These are phyloP conservation scores for Gobius niger DNA, from an alignment of 2,113 vertebrate species.

Conservation along the genomic window DNA sequence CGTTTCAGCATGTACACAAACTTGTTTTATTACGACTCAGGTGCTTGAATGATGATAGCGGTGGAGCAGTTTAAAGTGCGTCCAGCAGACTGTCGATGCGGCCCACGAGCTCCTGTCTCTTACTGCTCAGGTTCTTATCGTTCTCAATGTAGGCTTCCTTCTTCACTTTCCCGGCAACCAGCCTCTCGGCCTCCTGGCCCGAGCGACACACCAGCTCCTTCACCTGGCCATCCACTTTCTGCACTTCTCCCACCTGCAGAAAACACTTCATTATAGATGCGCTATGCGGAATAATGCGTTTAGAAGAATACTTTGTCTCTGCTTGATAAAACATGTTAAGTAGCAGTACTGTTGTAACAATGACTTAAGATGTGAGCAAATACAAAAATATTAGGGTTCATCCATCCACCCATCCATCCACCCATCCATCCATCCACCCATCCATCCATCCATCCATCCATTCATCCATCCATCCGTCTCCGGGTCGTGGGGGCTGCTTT, in stretches of 20 bases:
- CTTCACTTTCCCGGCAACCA: slow-evolving; percentile 96
- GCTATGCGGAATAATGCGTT: too few species aligned
- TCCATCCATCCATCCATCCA: too few species aligned
- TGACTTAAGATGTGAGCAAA: too few species aligned
- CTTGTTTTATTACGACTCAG: slow-evolving; percentile 39
- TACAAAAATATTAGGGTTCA: too few species aligned
- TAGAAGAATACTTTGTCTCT: too few species aligned
- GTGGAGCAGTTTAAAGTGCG: slow-evolving; percentile 78
- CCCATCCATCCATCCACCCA: too few species aligned
- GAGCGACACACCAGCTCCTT: slow-evolving; percentile 95
- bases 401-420: too few species aligned
- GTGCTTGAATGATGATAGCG: slow-evolving; percentile 18
- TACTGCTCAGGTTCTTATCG: slow-evolving; percentile 85
- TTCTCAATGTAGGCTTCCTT: slow-evolving; percentile 94
- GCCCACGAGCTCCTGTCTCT: slow-evolving; percentile 89
- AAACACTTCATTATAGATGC: neutral
- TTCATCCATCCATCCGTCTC: too few species aligned
- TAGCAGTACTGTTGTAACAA: too few species aligned
- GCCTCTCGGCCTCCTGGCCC: slow-evolving; percentile 88
- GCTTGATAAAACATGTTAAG: too few species aligned
- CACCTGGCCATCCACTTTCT: slow-evolving; percentile 92
- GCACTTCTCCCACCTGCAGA: slow-evolving; percentile 85
- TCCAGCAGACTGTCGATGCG: slow-evolving; percentile 96
- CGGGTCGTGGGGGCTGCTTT: too few species aligned
- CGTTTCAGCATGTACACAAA: slow-evolving; percentile 29